These are phyloP conservation scores for Lobophora halterata DNA, from an alignment of 2,888 invertebrate genomes.

Conservation along the genomic window DNA sequence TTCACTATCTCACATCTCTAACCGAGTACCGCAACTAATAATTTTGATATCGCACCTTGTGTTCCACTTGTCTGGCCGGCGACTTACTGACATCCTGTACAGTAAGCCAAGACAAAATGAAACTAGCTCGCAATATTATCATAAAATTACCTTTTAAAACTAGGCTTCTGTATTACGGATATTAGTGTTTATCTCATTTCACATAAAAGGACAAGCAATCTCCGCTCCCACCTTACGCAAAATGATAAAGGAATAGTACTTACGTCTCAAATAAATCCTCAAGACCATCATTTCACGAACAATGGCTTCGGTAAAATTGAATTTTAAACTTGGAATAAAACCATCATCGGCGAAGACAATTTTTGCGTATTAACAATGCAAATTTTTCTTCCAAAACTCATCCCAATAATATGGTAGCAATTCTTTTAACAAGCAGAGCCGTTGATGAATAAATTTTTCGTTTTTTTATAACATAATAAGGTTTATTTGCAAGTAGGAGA, in stretches of 20 bases:
- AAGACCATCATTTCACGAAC: slow-evolving; percentile 42
- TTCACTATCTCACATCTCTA: no score
- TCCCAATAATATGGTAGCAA: slow-evolving; percentile 40
- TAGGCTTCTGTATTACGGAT: no score
- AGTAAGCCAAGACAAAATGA: no score
- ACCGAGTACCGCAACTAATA: no score
- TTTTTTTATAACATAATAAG: no score
- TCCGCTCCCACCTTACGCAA: slow-evolving; percentile 42
- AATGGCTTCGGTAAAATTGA: slow-evolving; percentile 42
- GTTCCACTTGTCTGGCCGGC: no score
- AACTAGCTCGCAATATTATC: slow-evolving; percentile 1
- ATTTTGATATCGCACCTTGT: no score
- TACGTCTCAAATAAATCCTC: slow-evolving; percentile 35
- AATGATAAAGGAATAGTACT: slow-evolving; percentile 36
- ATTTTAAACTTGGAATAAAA: slow-evolving; percentile 50
- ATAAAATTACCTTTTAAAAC: slow-evolving; percentile 7
- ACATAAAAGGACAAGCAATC: slow-evolving; percentile 18
- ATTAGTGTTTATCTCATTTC: no score
- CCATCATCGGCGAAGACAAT: slow-evolving; percentile 33
- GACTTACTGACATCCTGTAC: no score
- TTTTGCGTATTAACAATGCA: slow-evolving; percentile 49
- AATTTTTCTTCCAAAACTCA: slow-evolving; percentile 53
- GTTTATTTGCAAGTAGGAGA: no score
- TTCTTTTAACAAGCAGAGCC: slow-evolving; percentile 1
- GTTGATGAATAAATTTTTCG: no score